phyloP scores from a whole-genome alignment of 2,888 invertebrate genomes.

The Ellobium chinense region DNA sequence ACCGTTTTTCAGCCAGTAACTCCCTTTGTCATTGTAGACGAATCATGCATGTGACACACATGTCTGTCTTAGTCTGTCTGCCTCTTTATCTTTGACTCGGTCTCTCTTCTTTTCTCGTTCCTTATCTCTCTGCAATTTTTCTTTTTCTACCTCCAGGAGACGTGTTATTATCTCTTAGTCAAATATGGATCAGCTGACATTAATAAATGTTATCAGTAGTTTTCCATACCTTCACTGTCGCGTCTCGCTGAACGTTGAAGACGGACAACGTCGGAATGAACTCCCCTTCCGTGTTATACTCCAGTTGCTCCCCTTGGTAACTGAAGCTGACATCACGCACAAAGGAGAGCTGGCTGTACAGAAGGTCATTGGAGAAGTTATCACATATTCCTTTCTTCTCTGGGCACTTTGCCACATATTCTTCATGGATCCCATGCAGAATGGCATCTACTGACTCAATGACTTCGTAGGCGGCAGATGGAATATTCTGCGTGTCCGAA shows the following conservation, averaged over 20 bases:
- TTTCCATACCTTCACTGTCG: background rate
- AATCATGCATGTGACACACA: no score
- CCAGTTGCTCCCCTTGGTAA: constrained; percentile 48
- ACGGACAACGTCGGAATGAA: constrained; percentile 39
- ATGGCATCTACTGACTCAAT: constrained; percentile 60
- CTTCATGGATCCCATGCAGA: constrained; percentile 57
- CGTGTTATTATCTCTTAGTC: no score
- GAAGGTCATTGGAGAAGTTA: constrained; percentile 46
- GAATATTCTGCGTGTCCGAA: background rate
- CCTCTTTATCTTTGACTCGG: no score
- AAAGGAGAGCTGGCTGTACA: constrained; percentile 1
- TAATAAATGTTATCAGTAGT: background rate
- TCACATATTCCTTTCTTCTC: constrained; percentile 54
- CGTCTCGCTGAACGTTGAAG: constrained; percentile 39
- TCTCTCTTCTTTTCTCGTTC: no score
- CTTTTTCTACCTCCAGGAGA: no score
- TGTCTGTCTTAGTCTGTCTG: no score
- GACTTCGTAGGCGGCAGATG: constrained; percentile 56
- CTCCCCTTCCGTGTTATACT: constrained; percentile 34
- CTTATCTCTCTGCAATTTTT: no score
- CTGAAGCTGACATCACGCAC: constrained; percentile 21
- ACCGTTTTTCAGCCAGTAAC: no score
- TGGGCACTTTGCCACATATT: constrained; percentile 54
- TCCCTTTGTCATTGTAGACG: no score
- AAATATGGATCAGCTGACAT: background rate